Conservation (phyloP, 2,797 vertebrate genomes). For the Etheostoma nigrum region DNA sequence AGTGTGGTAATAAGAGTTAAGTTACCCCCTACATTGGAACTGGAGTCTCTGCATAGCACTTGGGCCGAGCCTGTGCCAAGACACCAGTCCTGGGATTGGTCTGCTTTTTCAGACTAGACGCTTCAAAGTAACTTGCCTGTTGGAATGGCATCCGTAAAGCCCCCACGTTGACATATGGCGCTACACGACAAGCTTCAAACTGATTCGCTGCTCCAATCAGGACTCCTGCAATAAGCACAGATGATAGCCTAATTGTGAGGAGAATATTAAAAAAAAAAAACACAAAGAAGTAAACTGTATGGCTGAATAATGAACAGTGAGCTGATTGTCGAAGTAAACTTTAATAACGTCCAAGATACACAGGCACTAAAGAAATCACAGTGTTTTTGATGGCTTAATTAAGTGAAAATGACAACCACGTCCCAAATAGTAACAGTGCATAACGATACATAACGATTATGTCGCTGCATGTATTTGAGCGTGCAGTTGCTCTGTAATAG, state of each 20-base stretch:
- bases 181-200: constrained; percentile 98
- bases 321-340: constrained; percentile 31
- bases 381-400: constrained; percentile 43
- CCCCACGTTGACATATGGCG: constrained; percentile 98
- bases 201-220: constrained; percentile 97
- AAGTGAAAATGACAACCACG: constrained; percentile 31
- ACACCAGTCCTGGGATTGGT: constrained; percentile 74
- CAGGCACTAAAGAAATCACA: constrained; percentile 30
- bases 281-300: constrained; percentile 22
- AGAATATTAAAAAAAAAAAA: constrained; percentile 13
- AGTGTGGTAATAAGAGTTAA: constrained; percentile 70
- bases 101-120: constrained; percentile 72
- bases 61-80: constrained; percentile 74
- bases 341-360: constrained; percentile 32
- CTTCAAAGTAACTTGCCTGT: constrained; percentile 92
- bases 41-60: constrained; percentile 69
- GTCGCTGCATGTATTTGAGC: constrained; percentile 1
- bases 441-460: constrained; percentile 45
- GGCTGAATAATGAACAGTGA: constrained; percentile 24
- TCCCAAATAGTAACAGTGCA: constrained; percentile 22
- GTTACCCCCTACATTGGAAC: constrained; percentile 67
- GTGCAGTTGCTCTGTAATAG: background rate
- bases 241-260: constrained; percentile 52
- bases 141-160: constrained; percentile 99
- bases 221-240: constrained; percentile 87